Base-by-base conservation (phyloP, 1,140 invertebrate species). In the Anastrepha obliqua region DNA sequence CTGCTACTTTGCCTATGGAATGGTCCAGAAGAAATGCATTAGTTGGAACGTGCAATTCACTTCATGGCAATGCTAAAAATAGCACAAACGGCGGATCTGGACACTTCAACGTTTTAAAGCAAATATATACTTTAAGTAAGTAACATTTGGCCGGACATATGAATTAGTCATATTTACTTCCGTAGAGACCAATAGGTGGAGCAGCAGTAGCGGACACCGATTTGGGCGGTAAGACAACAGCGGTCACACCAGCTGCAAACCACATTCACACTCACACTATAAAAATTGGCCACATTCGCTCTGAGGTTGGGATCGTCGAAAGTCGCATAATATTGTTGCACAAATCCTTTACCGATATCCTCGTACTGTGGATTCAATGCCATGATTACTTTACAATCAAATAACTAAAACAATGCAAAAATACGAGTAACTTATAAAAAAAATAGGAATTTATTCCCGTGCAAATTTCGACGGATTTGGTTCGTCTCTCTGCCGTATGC, bases 331-430 rank as follows among this genome's bases (percentile, higher is more conserved):
- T 98, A 99, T 94, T 98, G 97, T 90, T 97, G 96, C 59, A 98
- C 97, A 93, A 99, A 99, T 89, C 97, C 96, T 94, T 98, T 98
- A 87, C 97, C 98, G 91, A 99, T 98, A 55, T 96, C 96, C 92
- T 98, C 97, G 92, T 98, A 99, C 91, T 97, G 96, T 87, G 96
- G 96, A 94, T 98, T 98, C 88, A 98, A 94, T 90, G 96, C 95
- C 97, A 98, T 97, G 90, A 90, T 70, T 55, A 67, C 8, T 85
- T 86, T 59, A 70, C 39, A 86, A 55, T 70, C 15, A 13, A 64
- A 70, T 67, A 87, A 51, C 64, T 67, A 81, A 78, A 87, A 81
- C 62, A 47, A 62, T 62, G 42, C 47, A 87, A 81, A 87, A 60
- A 85, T 81, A 47, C 44, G 65, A 81, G 74, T 55, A 81, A 81